Percentiles rank a stretch among this genome's conserved stretches.
phyloP scores from a whole-genome alignment of 2,797 vertebrate genomes.

The Mallotus villosus region DNA sequence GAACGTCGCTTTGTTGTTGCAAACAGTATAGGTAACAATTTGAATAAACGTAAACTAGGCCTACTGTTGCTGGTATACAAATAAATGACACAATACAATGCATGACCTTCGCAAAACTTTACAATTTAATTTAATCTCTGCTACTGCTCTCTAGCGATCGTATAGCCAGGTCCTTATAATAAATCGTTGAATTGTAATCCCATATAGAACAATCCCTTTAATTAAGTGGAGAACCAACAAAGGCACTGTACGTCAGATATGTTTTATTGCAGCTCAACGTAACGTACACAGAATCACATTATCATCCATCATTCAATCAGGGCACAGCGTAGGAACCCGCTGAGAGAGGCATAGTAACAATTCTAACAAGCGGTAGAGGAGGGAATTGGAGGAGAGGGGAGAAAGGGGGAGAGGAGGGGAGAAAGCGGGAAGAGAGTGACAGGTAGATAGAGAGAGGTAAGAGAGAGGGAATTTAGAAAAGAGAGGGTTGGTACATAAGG shows the following conservation, averaged over 20 bases:
- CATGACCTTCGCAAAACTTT: too few relatives aligned
- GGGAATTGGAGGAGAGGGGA: not conserved
- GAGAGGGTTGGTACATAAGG: not conserved
- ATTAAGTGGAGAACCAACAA: not conserved
- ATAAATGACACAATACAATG: too few relatives aligned
- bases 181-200: too few relatives aligned
- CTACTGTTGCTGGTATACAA: too few relatives aligned
- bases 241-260: not conserved
- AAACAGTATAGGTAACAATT: not conserved
- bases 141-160: not conserved
- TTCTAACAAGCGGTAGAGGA: slow-evolving; percentile 18
- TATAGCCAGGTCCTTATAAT: too few relatives aligned
- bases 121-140: not conserved
- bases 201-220: not conserved
- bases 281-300: slow-evolving; percentile 8
- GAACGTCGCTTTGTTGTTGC: not conserved
- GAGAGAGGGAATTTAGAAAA: not conserved
- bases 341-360: not conserved
- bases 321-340: not conserved
- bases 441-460: too few relatives aligned
- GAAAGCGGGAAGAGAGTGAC: not conserved
- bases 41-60: too few relatives aligned
- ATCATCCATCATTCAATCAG: slow-evolving; percentile 2
- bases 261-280: slow-evolving; percentile 13
- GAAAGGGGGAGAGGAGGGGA: not conserved